Conservation (phyloP, 1,140 invertebrate genomes). For the Brachionus rubens region DNA sequence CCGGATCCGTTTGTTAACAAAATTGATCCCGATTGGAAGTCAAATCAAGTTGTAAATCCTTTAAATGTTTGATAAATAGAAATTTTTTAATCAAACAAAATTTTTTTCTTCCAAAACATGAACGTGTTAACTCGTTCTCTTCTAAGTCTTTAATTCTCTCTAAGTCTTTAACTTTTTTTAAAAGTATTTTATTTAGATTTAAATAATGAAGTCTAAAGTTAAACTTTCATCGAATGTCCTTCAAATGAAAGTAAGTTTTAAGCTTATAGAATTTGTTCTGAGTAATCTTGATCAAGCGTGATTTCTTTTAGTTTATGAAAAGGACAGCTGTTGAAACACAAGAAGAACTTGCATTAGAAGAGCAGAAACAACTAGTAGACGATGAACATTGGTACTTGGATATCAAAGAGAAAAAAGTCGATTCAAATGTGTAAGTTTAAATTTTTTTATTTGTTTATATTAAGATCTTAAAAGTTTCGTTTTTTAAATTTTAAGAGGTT, state of each 20-base stretch:
- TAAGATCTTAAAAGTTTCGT: neutral
- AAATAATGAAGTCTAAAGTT: conserved; percentile 36
- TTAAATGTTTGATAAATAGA: neutral
- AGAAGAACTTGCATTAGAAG: conserved; percentile 34
- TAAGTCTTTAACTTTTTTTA: neutral
- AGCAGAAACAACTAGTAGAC: conserved; percentile 15
- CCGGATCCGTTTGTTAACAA: conserved; percentile 38
- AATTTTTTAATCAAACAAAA: neutral
- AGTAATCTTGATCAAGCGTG: neutral
- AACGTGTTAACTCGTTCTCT: neutral
- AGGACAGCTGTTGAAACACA: conserved; percentile 15
- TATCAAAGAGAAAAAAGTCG: conserved; percentile 2
- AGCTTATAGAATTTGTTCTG: neutral
- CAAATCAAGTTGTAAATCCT: neutral
- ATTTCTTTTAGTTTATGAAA: conserved; percentile 32
- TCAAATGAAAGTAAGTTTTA: conserved; percentile 44
- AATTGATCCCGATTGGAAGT: conserved; percentile 31
- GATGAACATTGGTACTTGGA: conserved; percentile 44
- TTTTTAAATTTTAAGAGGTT: conserved; percentile 7
- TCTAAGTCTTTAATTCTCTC: neutral
- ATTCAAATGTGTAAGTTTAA: neutral
- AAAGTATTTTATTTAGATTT: conserved; percentile 14
- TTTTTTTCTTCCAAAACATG: neutral
- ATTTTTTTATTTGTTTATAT: neutral
- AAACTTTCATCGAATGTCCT: conserved; percentile 33